phyloP scores from a whole-genome alignment of 2,113 vertebrate genomes.

The Callaeas wilsoni region DNA sequence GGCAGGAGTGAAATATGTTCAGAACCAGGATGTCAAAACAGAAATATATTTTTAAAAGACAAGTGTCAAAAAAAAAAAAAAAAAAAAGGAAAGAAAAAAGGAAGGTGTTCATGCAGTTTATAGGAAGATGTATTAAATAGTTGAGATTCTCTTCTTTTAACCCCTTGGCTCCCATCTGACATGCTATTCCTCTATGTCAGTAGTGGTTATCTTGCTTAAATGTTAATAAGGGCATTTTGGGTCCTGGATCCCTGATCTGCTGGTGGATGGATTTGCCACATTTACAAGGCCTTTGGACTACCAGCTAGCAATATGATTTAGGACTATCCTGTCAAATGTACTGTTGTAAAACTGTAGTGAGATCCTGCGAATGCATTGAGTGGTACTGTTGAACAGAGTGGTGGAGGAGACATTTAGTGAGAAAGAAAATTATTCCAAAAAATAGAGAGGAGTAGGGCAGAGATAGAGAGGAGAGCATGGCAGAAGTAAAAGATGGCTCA shows the following conservation, averaged over 20 bases:
- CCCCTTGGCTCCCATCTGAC: neutral
- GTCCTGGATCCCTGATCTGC: neutral
- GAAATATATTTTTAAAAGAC: constrained; percentile 46
- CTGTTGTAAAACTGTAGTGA: neutral
- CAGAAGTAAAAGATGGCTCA: neutral
- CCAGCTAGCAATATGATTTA: neutral
- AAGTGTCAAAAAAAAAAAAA: neutral
- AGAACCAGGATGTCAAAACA: constrained; percentile 46
- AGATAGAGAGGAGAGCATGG: neutral
- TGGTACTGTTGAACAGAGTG: neutral
- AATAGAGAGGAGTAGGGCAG: neutral
- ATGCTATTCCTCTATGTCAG: neutral
- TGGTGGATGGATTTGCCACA: neutral
- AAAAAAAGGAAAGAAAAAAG: neutral
- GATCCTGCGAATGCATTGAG: neutral
- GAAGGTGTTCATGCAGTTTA: neutral
- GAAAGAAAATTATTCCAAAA: neutral
- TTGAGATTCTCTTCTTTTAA: constrained; percentile 14
- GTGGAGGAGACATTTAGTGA: neutral
- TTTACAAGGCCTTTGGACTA: neutral
- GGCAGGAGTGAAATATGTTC: constrained; percentile 41
- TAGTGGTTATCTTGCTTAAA: neutral
- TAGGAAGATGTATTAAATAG: constrained; percentile 4
- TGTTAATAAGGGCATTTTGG: neutral
- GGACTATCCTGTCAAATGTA: neutral